phyloP scores from a whole-genome alignment of 2,888 invertebrate species.

The Ryuthela nishihirai region DNA sequence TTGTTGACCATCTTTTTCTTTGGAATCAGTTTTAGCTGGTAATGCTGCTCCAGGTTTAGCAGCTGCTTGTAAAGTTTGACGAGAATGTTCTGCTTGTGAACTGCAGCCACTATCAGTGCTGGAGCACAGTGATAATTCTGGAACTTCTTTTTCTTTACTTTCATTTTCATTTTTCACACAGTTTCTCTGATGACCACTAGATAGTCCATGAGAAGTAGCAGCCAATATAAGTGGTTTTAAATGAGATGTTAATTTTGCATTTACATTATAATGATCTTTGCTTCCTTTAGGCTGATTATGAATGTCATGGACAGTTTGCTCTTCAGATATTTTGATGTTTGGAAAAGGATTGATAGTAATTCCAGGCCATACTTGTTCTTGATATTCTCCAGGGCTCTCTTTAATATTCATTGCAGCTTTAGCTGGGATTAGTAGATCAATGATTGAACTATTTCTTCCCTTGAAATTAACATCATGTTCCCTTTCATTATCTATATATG shows the following conservation, averaged over 20 bases:
- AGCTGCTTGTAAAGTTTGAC: background rate
- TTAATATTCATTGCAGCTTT: constrained; percentile 24
- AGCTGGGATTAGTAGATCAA: constrained; percentile 16
- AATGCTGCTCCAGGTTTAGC: constrained; percentile 1
- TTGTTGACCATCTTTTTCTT: constrained; percentile 58
- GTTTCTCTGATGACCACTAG: background rate
- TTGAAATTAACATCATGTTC: background rate
- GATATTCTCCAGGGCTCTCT: constrained; percentile 9
- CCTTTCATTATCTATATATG: constrained; percentile 2
- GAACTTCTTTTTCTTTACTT: background rate
- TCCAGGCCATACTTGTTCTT: constrained; percentile 29
- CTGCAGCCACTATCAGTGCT: constrained; percentile 37
- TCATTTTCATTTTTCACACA: constrained; percentile 5
- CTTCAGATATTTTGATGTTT: constrained; percentile 28
- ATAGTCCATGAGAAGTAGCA: constrained; percentile 4
- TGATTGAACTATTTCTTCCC: constrained; percentile 9
- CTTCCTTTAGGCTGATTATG: constrained; percentile 9
- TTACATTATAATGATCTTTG: constrained; percentile 15
- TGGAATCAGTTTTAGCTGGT: constrained; percentile 20
- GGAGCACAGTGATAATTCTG: constrained; percentile 24
- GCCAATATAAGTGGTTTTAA: constrained; percentile 7
- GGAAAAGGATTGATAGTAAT: constrained; percentile 36
- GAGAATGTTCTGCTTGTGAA: constrained; percentile 17
- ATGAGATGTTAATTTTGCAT: background rate
- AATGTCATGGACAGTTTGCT: background rate